A percentile compares a stretch with the other conserved stretches of the same genome.
Conservation (phyloP, 2,797 vertebrate genomes). For the Okamejei kenojei region DNA sequence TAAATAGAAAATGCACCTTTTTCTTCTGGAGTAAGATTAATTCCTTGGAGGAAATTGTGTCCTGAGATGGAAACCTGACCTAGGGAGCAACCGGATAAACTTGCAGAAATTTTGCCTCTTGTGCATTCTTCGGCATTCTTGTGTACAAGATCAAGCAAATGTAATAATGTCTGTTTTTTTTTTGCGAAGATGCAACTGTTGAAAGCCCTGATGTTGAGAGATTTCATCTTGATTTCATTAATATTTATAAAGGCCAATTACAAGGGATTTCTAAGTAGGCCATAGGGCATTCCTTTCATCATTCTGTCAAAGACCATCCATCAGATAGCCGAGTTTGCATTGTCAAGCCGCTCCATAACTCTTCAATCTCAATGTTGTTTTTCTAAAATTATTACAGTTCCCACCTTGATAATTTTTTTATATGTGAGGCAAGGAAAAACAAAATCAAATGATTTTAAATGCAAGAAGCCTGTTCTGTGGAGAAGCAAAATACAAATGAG, state of each 20-base stretch:
- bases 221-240: constrained; percentile 86
- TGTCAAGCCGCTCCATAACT: constrained; percentile 59
- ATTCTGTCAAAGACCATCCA: no score
- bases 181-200: constrained; percentile 72
- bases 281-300: constrained; percentile 68
- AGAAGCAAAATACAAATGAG: constrained; percentile 66
- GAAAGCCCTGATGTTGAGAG: constrained; percentile 81
- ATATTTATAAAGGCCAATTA: constrained; percentile 96
- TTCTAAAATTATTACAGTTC: constrained; percentile 62
- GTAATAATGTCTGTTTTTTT: constrained; percentile 61
- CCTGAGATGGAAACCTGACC: constrained; percentile 51
- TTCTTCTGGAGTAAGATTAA: constrained; percentile 64
- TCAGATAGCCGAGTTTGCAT: constrained; percentile 62
- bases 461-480: constrained; percentile 61
- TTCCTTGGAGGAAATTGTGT: constrained; percentile 62
- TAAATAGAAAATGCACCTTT: constrained; percentile 47
- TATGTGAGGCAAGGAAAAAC: constrained; percentile 46
- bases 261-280: constrained; percentile 76
- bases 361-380: constrained; percentile 59
- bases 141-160: constrained; percentile 56
- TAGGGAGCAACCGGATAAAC: constrained; percentile 60
- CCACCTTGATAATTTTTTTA: constrained; percentile 53
- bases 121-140: constrained; percentile 43
- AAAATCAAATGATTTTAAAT: constrained; percentile 60
- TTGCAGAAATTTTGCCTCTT: constrained; percentile 48